phyloP scores from a whole-genome alignment of 2,888 invertebrate genomes.

The Oligia fasciuncula region DNA sequence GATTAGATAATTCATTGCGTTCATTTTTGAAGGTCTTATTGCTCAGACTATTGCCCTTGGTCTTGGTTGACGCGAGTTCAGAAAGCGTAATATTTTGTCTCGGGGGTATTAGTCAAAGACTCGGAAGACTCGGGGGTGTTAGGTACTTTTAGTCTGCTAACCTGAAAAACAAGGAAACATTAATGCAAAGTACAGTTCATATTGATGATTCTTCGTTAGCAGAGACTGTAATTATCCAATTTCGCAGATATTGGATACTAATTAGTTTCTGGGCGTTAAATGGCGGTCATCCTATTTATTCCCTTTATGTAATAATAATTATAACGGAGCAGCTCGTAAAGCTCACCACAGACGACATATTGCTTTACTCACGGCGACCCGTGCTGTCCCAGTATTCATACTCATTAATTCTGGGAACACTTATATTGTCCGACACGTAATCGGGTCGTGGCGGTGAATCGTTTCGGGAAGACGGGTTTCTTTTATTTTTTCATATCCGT shows the following conservation, averaged over 20 bases:
- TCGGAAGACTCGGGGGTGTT: too few relatives aligned
- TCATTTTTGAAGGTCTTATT: slow-evolving; percentile 15
- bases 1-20: slow-evolving; percentile 15
- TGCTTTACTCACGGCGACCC: slow-evolving; percentile 63
- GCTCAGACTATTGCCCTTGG: slow-evolving; percentile 13
- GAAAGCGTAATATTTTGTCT: background rate
- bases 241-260: slow-evolving; percentile 16
- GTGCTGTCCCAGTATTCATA: slow-evolving; percentile 72
- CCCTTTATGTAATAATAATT: slow-evolving; percentile 70
- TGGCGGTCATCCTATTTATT: slow-evolving; percentile 23
- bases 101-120: background rate
- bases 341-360: slow-evolving; percentile 64
- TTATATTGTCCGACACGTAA: slow-evolving; percentile 54
- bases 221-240: background rate
- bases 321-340: slow-evolving; percentile 71
- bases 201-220: background rate
- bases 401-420: slow-evolving; percentile 69
- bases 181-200: background rate
- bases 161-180: background rate
- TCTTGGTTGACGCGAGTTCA: background rate
- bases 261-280: slow-evolving; percentile 9
- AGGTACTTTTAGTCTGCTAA: background rate
- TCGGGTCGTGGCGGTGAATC: slow-evolving; percentile 19
- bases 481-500: background rate
- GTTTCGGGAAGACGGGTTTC: background rate